phyloP scores from a whole-genome alignment of 2,797 vertebrate genomes.

The Dermochelys coriacea region DNA sequence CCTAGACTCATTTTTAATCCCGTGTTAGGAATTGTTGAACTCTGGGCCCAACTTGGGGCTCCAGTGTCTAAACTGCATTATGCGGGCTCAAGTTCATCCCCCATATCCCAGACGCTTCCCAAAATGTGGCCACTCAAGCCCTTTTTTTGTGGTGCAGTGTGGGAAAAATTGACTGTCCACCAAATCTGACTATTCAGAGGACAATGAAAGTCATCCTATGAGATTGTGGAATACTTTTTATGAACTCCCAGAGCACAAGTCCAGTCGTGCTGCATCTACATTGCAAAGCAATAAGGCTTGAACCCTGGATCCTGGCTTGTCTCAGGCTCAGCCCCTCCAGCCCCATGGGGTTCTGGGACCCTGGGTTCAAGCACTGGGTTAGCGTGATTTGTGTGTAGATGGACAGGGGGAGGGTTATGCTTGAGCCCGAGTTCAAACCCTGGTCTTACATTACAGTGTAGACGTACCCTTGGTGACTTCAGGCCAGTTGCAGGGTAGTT shows the following conservation, averaged over 20 bases:
- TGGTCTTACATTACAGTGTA: neutral
- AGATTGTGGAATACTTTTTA: neutral
- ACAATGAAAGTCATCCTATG: neutral
- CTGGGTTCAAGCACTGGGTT: neutral
- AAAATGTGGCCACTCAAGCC: neutral
- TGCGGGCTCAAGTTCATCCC: too few species aligned
- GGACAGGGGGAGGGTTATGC: neutral
- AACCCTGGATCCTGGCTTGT: neutral
- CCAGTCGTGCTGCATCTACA: neutral
- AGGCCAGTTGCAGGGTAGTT: neutral
- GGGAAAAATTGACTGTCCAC: neutral
- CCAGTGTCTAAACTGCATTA: too few species aligned
- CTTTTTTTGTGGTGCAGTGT: neutral
- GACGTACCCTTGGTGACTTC: neutral
- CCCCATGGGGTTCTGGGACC: neutral
- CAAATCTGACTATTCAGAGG: neutral
- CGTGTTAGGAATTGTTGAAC: neutral
- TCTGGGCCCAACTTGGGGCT: too few species aligned
- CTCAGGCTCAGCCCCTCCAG: neutral
- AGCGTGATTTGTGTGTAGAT: neutral
- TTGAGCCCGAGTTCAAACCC: neutral
- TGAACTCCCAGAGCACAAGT: neutral
- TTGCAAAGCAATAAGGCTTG: neutral
- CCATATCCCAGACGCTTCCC: too few species aligned
- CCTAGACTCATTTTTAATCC: neutral